A percentile compares a stretch with the other conserved stretches of the same genome.
Conservation (phyloP, 2,888 invertebrate genomes). For the Gerosis bhagava region DNA sequence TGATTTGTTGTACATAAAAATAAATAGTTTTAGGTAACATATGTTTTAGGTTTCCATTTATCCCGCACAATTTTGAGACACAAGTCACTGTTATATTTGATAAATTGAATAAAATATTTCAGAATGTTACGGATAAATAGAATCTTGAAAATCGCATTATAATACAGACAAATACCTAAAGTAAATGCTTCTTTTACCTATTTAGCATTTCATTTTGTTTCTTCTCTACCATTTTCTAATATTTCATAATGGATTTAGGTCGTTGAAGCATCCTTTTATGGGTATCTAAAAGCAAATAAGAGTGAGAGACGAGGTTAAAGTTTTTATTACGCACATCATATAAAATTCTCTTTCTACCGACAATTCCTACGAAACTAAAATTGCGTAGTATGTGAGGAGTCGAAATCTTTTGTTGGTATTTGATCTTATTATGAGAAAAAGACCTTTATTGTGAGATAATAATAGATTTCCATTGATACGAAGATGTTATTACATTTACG, state of each 20-base stretch:
- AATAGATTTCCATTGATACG: no score
- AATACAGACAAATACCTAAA: no score
- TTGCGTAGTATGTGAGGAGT: no score
- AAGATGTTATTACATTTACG: no score
- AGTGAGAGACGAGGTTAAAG: background rate
- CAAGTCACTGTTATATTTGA: no score
- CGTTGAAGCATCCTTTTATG: constrained; percentile 1
- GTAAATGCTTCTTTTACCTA: background rate
- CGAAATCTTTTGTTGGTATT: background rate
- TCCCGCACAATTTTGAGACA: no score
- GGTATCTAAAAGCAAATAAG: constrained; percentile 1
- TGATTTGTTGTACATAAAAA: constrained; percentile 19
- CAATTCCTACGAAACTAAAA: background rate
- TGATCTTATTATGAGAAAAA: background rate
- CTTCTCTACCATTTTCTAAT: background rate
- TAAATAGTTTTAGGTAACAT: constrained; percentile 9
- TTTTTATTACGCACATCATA: constrained; percentile 5
- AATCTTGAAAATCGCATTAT: no score
- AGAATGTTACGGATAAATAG: background rate
- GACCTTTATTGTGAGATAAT: constrained; percentile 3
- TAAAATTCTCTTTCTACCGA: constrained; percentile 9
- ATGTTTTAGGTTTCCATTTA: no score
- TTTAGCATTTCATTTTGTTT: no score
- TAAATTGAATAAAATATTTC: constrained; percentile 12
- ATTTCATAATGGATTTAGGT: background rate